Evolutionary conservation across 2,888 invertebrate species (phyloP), one percentile per base, ranked within the genome.

Genomic region (Synanthedon andrenaeformis): DNA sequence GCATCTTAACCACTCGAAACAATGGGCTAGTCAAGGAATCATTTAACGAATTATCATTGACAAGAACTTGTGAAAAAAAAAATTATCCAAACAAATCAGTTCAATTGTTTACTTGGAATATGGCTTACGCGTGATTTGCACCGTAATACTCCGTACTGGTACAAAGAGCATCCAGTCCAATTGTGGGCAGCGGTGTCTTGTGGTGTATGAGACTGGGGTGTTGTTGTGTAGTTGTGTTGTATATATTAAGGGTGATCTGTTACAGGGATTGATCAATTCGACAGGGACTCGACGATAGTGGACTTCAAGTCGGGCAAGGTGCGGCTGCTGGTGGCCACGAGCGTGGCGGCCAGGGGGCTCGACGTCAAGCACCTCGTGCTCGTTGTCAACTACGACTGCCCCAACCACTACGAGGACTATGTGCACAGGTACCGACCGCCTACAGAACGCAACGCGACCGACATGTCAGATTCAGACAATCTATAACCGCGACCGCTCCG

Each of bases 351-450:
- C 1, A 88, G 99, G 54, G 99, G 99, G 0, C 88, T 99, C n/a
- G 99, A 99, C 77, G 99, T 99, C 0, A 99, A 99, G 74, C 97
- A 99, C 66, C 90, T 99, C 53, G 97, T 98, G 67, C 87, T 99
- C 41, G 99, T 99, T 2, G 94, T 99, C 12, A 99, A 99, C 84
- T 99, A 98, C 79, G 99, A 99, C 82, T 98, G 98, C 69, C 99
- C 99, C 0, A 99, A 99, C 82, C 99, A 99, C 80, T 99, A 99
- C 72, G 99, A 99, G 82, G 99, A 99, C 80, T 99, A 99, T 78
- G 99, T 99, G 17, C 99, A 99, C 79, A 87, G 90, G 90, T 90
- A 60, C 8, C 4, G 6, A 35, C 35, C 35, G 35, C 10, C 3
- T 35, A 35, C 8, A 35, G 28, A 35, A 35, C 35, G 8, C 35